A percentile compares a stretch with the other conserved stretches of the same genome.
Conservation (phyloP, 2,797 vertebrate species). For the Rhincodon typus region DNA sequence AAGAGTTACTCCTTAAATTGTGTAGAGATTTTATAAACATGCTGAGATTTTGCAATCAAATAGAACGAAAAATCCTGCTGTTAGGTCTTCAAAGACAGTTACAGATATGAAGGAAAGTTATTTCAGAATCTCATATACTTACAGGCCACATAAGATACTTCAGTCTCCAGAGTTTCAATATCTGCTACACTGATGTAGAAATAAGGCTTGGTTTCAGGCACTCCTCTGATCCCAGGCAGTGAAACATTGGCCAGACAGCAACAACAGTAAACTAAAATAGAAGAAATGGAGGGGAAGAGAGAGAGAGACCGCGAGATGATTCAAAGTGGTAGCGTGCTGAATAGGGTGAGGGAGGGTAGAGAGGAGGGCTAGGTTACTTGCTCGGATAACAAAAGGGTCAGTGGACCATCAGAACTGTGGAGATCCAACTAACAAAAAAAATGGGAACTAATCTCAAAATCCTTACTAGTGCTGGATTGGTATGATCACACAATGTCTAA, state of each 20-base stretch:
- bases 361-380: too few species aligned
- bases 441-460: neutral
- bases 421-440: neutral
- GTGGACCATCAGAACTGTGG: neutral
- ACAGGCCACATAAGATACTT: conserved; percentile 95
- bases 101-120: neutral
- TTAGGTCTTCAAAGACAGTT: neutral
- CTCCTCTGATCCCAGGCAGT: conserved; percentile 78
- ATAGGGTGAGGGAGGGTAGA: neutral
- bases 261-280: conserved; percentile 83
- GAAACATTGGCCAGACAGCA: conserved; percentile 94
- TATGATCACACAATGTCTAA: neutral
- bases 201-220: conserved; percentile 90
- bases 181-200: conserved; percentile 97
- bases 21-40: neutral
- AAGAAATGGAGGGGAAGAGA: neutral
- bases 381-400: neutral
- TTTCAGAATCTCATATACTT: conserved; percentile 53
- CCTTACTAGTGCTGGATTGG: neutral
- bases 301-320: neutral
- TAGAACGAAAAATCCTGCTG: neutral
- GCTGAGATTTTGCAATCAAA: neutral
- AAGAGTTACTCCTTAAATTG: neutral
- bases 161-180: conserved; percentile 80
- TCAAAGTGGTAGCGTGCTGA: neutral